A percentile compares a stretch with the other conserved stretches of the same genome.
Conservation (phyloP, 2,113 vertebrate species). For the Abramis brama region DNA sequence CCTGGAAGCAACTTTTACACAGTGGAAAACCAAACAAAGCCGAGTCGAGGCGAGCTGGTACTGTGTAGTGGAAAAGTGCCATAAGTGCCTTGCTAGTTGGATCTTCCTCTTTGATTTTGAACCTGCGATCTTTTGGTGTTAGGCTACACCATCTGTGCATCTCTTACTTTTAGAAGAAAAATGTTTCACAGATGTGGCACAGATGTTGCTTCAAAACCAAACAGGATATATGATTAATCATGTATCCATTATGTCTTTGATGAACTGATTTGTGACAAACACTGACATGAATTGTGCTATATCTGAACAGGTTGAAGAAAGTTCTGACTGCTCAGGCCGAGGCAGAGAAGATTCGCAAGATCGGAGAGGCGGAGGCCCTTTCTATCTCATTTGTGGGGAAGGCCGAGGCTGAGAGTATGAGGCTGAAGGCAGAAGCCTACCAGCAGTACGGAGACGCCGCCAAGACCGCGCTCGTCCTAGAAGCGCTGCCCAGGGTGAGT, state of each 20-base stretch:
- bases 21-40: no score
- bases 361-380: conserved; percentile 87
- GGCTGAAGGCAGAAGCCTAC: conserved; percentile 92
- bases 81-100: not conserved
- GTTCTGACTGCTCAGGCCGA: conserved; percentile 90
- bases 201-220: not conserved
- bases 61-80: no score
- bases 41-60: no score
- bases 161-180: not conserved
- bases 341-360: conserved; percentile 88
- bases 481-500: conserved; percentile 87
- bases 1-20: no score
- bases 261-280: not conserved
- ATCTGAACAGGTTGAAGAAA: conserved; percentile 78
- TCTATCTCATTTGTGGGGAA: conserved; percentile 87
- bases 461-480: conserved; percentile 88
- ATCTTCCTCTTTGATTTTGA: not conserved
- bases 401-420: conserved; percentile 93
- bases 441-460: conserved; percentile 90
- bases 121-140: not conserved
- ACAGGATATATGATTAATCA: conserved; percentile 4
- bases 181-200: not conserved
- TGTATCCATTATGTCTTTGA: not conserved
- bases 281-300: not conserved
- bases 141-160: not conserved